Percentiles rank a stretch among this genome's conserved stretches.
Conservation (phyloP, 2,113 vertebrate genomes). For the Cephalopterus ornatus region DNA sequence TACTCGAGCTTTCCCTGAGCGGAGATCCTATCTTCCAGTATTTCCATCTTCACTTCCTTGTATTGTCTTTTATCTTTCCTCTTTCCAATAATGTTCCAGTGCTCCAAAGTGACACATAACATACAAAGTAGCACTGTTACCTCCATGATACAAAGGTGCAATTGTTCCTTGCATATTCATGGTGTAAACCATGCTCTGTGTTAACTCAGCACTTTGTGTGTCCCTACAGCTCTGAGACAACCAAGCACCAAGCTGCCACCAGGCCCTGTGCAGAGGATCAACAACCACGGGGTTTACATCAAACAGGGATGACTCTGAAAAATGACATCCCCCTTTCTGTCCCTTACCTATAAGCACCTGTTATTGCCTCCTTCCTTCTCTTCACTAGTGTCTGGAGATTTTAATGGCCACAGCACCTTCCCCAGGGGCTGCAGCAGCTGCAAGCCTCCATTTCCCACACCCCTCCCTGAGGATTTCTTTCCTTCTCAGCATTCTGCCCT, state of each 20-base stretch:
- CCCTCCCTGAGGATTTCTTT: neutral
- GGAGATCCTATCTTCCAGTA: neutral
- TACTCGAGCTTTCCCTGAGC: neutral
- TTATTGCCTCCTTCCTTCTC: neutral
- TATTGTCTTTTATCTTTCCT: neutral
- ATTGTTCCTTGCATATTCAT: neutral
- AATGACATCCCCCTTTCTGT: neutral
- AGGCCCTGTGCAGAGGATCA: neutral
- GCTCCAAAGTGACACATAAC: neutral
- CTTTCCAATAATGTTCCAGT: neutral
- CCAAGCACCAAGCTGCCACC: neutral
- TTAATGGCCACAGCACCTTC: neutral
- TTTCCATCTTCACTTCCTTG: neutral
- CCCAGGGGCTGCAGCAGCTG: neutral
- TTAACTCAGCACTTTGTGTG: neutral
- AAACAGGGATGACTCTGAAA: neutral
- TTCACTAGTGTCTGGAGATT: neutral
- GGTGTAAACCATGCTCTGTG: accelerated
- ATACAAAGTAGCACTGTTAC: neutral
- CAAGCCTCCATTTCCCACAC: neutral
- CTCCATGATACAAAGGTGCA: neutral
- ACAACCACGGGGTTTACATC: neutral
- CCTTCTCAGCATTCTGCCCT: neutral
- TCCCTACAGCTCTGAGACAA: neutral
- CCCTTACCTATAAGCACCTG: neutral